Evolutionary conservation across 1,140 invertebrate species (phyloP), one percentile per base, ranked within the genome.

Genomic region (Drosophila rhopaloa): DNA sequence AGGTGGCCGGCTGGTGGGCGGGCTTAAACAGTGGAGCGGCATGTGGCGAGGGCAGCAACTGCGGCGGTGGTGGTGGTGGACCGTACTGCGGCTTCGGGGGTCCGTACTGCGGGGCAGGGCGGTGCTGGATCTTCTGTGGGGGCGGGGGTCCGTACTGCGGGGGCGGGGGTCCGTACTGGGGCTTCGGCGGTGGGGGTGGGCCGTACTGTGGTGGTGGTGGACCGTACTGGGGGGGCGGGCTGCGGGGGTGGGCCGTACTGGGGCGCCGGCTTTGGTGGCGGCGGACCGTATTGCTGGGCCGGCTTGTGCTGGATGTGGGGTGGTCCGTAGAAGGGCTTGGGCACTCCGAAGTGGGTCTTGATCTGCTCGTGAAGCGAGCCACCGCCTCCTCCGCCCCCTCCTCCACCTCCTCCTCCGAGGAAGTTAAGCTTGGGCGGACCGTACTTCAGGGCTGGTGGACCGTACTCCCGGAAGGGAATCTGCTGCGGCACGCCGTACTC

Each of bases 61-160:
- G 89, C 55, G 93, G 61, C 47, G 66, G 74, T 1, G 61, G 60
- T 85, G 55, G 60, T 86, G 56, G 92, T 38, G 93, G 92, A 19
- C 93, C 91, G 24, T 83, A 82, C 16, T 78, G 60, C 0, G 50
- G 82, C 24, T 76, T 71, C 0, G 94, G 93, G 24, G 93, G 92
- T 5, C 93, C 93, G 74, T 92, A 93, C 61, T 89, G 81, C 5
- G 89, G 81, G 0, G 93, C 91, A n/a, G 93, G 93, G 5, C 93
- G 94, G 59, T 94, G 94, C 4, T 92, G 75, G 41, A 75, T 46
- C 57, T 83, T 75, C 62, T 93, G 94, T 16, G 93, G 93, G 16
- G 94, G 93, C 13, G 94, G 93, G 38, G 91, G 92, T 0, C 93
- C 93, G 62, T 92, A 93, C 62, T 89, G 73, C 19, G 84, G 82